phyloP scores from a whole-genome alignment of 2,113 vertebrate species.

The Myodes glareolus region DNA sequence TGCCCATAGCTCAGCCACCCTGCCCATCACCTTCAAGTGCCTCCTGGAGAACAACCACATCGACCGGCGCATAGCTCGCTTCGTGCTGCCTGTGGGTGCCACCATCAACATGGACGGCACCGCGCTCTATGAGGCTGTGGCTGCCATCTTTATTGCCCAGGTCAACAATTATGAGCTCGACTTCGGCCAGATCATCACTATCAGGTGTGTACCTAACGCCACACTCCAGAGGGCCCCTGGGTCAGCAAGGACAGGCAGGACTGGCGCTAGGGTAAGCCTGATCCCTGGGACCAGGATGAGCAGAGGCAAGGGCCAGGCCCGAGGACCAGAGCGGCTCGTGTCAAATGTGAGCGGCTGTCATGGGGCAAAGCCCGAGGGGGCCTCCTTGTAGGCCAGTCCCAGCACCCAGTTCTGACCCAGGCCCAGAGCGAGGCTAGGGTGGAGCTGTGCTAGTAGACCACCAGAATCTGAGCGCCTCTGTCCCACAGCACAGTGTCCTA shows the following conservation, averaged over 20 bases:
- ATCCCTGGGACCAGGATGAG: not conserved
- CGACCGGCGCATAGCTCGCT: slow-evolving; percentile 95
- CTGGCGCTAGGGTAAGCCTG: not conserved
- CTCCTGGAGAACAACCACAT: slow-evolving; percentile 98
- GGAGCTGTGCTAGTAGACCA: not conserved
- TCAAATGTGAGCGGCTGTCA: not conserved
- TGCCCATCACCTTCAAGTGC: slow-evolving; percentile 99
- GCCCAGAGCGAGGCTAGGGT: not conserved
- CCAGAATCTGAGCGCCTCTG: not conserved
- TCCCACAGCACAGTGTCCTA: not conserved
- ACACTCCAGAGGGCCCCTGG: not conserved
- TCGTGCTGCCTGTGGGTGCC: slow-evolving; percentile 96
- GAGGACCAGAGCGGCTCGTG: not conserved
- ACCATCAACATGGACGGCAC: slow-evolving; percentile 99
- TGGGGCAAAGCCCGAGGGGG: not conserved
- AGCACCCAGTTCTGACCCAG: not conserved
- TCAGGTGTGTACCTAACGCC: slow-evolving; percentile 88
- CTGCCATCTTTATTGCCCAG: slow-evolving; percentile 97
- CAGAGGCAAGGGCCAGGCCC: not conserved
- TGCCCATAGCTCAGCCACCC: slow-evolving; percentile 93
- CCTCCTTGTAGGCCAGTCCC: accelerated
- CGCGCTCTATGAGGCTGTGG: slow-evolving; percentile 96
- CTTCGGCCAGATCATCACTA: slow-evolving; percentile 98
- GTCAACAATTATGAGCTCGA: slow-evolving; percentile 98
- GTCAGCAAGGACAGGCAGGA: not conserved